Percentiles rank a stretch among this genome's conserved stretches.
Conservation (phyloP, 2,797 vertebrate species). For the Arvicola amphibius region DNA sequence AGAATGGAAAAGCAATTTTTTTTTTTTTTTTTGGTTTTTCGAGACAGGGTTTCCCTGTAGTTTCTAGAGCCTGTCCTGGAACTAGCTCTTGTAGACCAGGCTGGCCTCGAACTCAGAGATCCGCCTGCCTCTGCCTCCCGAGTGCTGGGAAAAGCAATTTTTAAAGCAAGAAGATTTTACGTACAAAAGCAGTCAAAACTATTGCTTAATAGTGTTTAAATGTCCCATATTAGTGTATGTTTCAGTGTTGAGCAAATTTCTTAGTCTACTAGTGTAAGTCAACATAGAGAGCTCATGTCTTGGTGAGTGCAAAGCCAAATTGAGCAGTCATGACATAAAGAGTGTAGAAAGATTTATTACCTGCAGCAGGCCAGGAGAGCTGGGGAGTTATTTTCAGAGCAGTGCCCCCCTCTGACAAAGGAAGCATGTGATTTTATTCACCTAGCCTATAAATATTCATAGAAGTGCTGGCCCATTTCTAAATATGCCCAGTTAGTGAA, state of each 20-base stretch:
- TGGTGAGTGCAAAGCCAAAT: neutral
- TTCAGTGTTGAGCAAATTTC: slow-evolving; percentile 40
- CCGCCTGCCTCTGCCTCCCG: too few species aligned
- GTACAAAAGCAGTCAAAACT: neutral
- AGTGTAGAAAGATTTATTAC: neutral
- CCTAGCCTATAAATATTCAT: neutral
- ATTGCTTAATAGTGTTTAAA: slow-evolving; percentile 4
- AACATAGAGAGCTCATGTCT: neutral
- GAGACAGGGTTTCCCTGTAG: too few species aligned
- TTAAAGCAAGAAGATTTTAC: neutral
- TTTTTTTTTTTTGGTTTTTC: too few species aligned
- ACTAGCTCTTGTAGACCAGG: too few species aligned
- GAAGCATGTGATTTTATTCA: neutral
- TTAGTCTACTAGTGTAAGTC: neutral
- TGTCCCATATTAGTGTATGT: slow-evolving; percentile 21
- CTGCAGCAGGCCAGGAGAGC: neutral
- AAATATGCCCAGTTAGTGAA: neutral
- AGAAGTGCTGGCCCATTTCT: neutral
- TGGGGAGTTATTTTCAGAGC: neutral
- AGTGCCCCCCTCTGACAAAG: neutral
- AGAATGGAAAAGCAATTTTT: slow-evolving; percentile 6
- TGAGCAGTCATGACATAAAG: neutral
- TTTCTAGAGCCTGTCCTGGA: too few species aligned
- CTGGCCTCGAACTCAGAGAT: too few species aligned
- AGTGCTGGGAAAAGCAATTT: neutral